Evolutionary conservation across 2,113 vertebrate species (phyloP), one percentile per base, ranked within the genome.

Genomic region (Dromaius novaehollandiae): DNA sequence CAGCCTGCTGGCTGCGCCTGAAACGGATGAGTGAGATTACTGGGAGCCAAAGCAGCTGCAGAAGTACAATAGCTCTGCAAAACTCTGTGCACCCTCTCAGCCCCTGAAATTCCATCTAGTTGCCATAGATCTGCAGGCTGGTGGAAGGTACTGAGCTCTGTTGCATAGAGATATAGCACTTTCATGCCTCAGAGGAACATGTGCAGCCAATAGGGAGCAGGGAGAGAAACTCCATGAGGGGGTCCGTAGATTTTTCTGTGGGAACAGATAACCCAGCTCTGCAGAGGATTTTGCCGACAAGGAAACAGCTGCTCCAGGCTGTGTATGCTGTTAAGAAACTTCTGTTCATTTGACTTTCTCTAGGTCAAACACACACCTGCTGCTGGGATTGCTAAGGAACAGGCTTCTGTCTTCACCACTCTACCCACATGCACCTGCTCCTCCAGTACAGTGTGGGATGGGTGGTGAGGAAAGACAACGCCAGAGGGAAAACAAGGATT

Each of bases 361-460:
- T 46, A 32, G 20, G 28, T 7, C 42, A 58, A 25, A 14, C 77
- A 75, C 79, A 42, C 1, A 1, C 34, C 8, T 2, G 22, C 36
- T 86, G 58, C 61, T 34, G 83, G 56, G 36, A 75, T 34, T 69
- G 42, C 36, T 65, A n/a, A 63, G 32, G 21, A 90, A 18, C 12
- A 82, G 65, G 36, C 2, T 56, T 9, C 11, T 28, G 44, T 46
- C 36, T 81, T 85, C 60, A 46, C 6, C 4, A 3, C 32, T 46
- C 7, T 5, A 42, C 44, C n/a, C 55, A 81, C 58, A 46, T 2
- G 5, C 15, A 53, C 58, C 80, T 90, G 56, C 25, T 64, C 48
- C n/a, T 90, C 20, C 1, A 0, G 15, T 4, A 21, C 1, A 2
- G 32, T 0, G 55, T 44, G 30, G 24, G 16, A 30, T 56, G 63